These are phyloP conservation scores for Lepidurus packardi DNA, from an alignment of 1,140 invertebrate genomes.

Conservation along the genomic window DNA sequence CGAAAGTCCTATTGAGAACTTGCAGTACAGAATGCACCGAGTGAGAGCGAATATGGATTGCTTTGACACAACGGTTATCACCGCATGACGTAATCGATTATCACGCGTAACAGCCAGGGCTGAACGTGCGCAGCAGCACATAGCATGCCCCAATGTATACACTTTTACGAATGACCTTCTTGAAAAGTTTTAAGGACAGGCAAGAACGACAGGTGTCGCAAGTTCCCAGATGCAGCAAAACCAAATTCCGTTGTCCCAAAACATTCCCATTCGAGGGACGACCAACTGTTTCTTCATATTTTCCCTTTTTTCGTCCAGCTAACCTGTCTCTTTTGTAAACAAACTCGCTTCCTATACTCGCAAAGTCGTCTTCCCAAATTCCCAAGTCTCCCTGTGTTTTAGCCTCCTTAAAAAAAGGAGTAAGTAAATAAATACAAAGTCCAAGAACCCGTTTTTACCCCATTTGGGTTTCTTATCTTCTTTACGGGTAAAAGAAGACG, in stretches of 20 bases:
- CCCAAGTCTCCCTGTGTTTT: too few species aligned
- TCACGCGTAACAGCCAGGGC: background rate
- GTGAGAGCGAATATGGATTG: background rate
- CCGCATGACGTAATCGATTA: conserved; percentile 26
- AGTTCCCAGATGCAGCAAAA: background rate
- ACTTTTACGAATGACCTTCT: background rate
- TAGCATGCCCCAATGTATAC: background rate
- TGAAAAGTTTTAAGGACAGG: background rate
- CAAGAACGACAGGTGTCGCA: background rate
- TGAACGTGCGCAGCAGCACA: background rate
- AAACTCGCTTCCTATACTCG: background rate
- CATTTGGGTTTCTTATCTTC: too few species aligned
- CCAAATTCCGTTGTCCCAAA: background rate
- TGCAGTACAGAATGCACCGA: background rate
- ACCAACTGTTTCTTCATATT: background rate
- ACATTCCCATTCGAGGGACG: background rate
- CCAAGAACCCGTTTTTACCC: too few species aligned
- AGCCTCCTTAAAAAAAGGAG: too few species aligned
- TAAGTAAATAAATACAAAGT: too few species aligned
- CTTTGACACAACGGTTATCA: conserved; percentile 18
- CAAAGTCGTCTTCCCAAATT: too few species aligned
- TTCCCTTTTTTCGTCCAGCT: background rate
- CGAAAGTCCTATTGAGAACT: too few species aligned
- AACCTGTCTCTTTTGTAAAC: background rate
- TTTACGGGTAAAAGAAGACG: background rate